Evolutionary conservation across 2,113 vertebrate genomes (phyloP).

Genomic region (Pollachius pollachius): DNA sequence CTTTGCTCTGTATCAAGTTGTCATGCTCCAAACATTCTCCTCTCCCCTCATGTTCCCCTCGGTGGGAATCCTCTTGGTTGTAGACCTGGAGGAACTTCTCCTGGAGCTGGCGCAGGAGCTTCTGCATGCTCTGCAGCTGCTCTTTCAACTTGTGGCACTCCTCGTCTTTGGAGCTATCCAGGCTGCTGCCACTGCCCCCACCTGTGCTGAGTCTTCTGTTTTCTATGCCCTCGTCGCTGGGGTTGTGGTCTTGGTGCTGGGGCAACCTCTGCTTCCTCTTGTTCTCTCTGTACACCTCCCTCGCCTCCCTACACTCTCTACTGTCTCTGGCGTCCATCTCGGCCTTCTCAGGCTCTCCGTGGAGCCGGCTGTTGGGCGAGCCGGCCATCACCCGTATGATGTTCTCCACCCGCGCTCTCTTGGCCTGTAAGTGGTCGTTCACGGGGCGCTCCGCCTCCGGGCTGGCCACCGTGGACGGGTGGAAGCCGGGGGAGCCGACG

Average conservation of each 20-base stretch:
- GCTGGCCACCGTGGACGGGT: constrained; percentile 44
- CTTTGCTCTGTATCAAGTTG: constrained; percentile 23
- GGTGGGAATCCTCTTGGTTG: constrained; percentile 58
- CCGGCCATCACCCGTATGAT: constrained; percentile 86
- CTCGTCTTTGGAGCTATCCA: constrained; percentile 55
- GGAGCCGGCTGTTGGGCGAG: constrained; percentile 61
- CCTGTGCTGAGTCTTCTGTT: constrained; percentile 22
- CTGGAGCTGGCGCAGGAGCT: constrained; percentile 81
- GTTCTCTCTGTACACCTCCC: constrained; percentile 68
- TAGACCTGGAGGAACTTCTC: constrained; percentile 81
- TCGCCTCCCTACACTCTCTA: constrained; percentile 44
- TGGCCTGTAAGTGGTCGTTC: constrained; percentile 80
- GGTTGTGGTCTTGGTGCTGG: constrained; percentile 72
- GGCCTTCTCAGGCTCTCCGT: constrained; percentile 48
- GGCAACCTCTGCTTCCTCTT: constrained; percentile 84
- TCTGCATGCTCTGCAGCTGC: constrained; percentile 85
- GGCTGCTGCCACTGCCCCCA: constrained; percentile 7
- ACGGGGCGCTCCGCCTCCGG: constrained; percentile 67
- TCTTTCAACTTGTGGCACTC: constrained; percentile 81
- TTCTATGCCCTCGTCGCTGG: background rate
- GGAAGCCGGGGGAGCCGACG: constrained; percentile 49
- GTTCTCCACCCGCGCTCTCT: constrained; percentile 90
- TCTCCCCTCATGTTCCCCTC: constrained; percentile 31
- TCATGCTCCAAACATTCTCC: constrained; percentile 24
- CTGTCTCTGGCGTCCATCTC: constrained; percentile 41